These are phyloP conservation scores for Andricus curvator DNA, from an alignment of 2,888 invertebrate species.

Conservation along the genomic window DNA sequence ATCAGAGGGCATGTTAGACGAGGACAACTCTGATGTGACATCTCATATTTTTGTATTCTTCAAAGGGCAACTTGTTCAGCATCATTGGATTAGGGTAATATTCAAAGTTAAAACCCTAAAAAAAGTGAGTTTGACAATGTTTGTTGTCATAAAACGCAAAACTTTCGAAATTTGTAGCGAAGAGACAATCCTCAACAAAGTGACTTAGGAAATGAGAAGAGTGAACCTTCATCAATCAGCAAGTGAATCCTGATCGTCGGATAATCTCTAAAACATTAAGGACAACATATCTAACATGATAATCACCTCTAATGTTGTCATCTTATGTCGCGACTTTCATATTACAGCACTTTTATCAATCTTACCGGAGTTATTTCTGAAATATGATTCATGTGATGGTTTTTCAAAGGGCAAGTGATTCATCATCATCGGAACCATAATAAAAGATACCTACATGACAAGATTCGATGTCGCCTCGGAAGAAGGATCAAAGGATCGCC, in stretches of 20 bases:
- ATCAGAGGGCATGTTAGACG: not conserved
- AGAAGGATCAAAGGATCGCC: slow-evolving; percentile 36
- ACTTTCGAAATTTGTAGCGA: not conserved
- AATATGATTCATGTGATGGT: not conserved
- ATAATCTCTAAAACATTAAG: not conserved
- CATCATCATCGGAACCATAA: slow-evolving; percentile 10
- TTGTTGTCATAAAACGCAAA: not conserved
- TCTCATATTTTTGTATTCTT: not conserved
- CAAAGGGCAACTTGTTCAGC: not conserved
- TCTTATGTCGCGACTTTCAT: not conserved
- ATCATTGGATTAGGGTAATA: not conserved
- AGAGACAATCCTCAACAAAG: not conserved
- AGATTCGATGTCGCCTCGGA: slow-evolving; percentile 30
- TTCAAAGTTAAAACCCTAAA: not conserved
- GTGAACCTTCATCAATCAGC: not conserved
- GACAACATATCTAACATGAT: not conserved
- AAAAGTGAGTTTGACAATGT: not conserved
- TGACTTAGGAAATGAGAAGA: too few relatives aligned
- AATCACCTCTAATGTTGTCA: not conserved
- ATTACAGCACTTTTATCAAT: not conserved
- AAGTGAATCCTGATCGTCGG: not conserved
- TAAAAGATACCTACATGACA: slow-evolving; percentile 26
- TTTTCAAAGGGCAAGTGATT: slow-evolving; percentile 24
- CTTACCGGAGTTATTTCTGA: not conserved
- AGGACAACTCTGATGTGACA: not conserved